These are phyloP conservation scores for Leptarthrus brevirostris DNA, from an alignment of 2,888 invertebrate genomes.

Conservation along the genomic window DNA sequence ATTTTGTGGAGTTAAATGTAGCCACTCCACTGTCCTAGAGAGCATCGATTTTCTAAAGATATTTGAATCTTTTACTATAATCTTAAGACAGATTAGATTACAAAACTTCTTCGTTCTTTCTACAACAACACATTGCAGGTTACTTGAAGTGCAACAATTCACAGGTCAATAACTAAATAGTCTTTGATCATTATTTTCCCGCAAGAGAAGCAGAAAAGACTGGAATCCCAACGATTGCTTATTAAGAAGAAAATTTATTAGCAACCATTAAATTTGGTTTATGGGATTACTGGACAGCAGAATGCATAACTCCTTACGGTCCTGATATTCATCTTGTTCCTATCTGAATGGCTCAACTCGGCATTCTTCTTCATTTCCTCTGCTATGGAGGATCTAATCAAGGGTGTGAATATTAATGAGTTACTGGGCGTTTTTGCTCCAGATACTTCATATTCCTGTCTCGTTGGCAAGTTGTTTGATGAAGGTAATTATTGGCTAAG, in stretches of 20 bases:
- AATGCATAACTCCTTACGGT: conserved; percentile 5
- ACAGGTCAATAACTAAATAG: too few relatives aligned
- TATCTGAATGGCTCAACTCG: not conserved
- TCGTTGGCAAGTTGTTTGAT: conserved; percentile 50
- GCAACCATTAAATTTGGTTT: conserved; percentile 34
- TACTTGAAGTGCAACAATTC: too few relatives aligned
- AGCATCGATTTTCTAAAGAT: conserved; percentile 5
- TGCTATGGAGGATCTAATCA: conserved; percentile 17
- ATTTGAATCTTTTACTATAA: not conserved
- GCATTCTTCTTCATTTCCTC: conserved; percentile 6
- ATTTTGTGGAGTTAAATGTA: not conserved
- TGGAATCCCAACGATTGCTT: too few relatives aligned
- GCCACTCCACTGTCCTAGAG: not conserved
- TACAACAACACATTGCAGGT: too few relatives aligned
- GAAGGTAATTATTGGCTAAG: conserved; percentile 50
- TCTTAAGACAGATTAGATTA: too few relatives aligned
- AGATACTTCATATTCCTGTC: conserved; percentile 50
- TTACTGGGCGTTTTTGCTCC: conserved; percentile 35
- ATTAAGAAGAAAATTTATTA: conserved; percentile 22
- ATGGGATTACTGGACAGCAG: conserved; percentile 23
- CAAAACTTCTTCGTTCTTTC: too few relatives aligned
- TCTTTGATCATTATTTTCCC: too few relatives aligned
- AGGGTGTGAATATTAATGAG: conserved; percentile 50
- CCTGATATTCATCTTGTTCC: not conserved
- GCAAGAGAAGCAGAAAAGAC: too few relatives aligned